phyloP scores from a whole-genome alignment of 2,797 vertebrate species.

The Xyrichtys novacula region DNA sequence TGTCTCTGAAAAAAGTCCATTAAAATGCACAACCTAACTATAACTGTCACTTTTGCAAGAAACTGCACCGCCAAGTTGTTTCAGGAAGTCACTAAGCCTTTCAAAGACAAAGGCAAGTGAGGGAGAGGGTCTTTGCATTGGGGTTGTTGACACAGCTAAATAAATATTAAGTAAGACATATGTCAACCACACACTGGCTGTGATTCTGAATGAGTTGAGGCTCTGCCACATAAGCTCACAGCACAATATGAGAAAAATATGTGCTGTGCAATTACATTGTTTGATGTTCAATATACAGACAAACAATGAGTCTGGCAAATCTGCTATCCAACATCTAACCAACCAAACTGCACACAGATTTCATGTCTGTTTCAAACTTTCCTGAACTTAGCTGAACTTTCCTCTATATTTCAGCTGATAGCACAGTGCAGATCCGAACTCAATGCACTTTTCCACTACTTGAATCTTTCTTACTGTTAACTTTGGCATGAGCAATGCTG shows the following conservation, averaged over 20 bases:
- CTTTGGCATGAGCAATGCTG: slow-evolving; percentile 26
- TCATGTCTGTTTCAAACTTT: neutral
- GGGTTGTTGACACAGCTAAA: neutral
- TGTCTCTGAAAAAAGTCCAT: neutral
- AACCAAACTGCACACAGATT: neutral
- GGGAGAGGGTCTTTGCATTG: neutral
- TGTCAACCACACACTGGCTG: neutral
- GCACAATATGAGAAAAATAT: too few relatives aligned
- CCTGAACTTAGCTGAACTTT: slow-evolving; percentile 28
- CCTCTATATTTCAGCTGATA: slow-evolving; percentile 12
- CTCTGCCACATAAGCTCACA: too few relatives aligned
- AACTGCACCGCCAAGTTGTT: neutral
- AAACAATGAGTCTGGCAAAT: neutral
- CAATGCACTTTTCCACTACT: slow-evolving; percentile 7
- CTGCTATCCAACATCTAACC: neutral
- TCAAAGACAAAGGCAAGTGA: neutral
- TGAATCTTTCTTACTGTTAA: slow-evolving; percentile 31
- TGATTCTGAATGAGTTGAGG: too few relatives aligned
- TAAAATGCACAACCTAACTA: neutral
- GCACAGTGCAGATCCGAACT: slow-evolving; percentile 21
- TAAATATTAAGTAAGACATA: neutral
- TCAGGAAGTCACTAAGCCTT: neutral
- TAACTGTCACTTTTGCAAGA: neutral
- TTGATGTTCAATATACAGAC: too few relatives aligned
- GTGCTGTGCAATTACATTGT: too few relatives aligned